A percentile compares a stretch with the other conserved stretches of the same genome.
Evolutionary conservation across 2,797 vertebrate genomes (phyloP).

Genomic region (Urosaurus nigricauda): DNA sequence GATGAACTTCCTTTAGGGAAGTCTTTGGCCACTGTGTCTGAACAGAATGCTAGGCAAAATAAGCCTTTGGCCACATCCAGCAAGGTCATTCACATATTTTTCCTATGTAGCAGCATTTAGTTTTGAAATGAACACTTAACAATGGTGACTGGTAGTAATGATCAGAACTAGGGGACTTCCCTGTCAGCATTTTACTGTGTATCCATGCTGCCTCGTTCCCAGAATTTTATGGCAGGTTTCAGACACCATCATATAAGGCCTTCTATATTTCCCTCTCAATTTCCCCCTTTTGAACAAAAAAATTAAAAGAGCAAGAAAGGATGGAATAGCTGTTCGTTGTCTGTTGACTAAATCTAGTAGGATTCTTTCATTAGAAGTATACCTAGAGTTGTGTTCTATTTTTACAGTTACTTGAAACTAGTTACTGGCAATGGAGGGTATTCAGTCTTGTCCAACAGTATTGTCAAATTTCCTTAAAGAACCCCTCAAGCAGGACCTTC

Average conservation of each 20-base stretch:
- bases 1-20: not conserved
- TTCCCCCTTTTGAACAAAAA: too few species aligned
- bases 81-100: not conserved
- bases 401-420: not conserved
- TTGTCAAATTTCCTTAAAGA: slow-evolving; percentile 36
- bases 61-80: not conserved
- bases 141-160: not conserved
- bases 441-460: slow-evolving; percentile 4
- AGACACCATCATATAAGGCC: not conserved
- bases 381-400: not conserved
- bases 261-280: too few species aligned
- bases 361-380: too few species aligned
- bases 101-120: not conserved
- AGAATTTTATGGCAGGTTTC: not conserved
- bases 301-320: not conserved
- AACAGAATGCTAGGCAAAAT: not conserved
- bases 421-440: slow-evolving; percentile 31
- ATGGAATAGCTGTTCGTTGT: not conserved
- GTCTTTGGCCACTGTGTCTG: not conserved
- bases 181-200: not conserved
- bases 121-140: not conserved
- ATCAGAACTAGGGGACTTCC: not conserved
- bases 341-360: too few species aligned
- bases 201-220: not conserved
- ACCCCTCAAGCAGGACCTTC: slow-evolving; percentile 8